Conservation (phyloP, 1,140 invertebrate species). For the Hormaphis cornu region DNA sequence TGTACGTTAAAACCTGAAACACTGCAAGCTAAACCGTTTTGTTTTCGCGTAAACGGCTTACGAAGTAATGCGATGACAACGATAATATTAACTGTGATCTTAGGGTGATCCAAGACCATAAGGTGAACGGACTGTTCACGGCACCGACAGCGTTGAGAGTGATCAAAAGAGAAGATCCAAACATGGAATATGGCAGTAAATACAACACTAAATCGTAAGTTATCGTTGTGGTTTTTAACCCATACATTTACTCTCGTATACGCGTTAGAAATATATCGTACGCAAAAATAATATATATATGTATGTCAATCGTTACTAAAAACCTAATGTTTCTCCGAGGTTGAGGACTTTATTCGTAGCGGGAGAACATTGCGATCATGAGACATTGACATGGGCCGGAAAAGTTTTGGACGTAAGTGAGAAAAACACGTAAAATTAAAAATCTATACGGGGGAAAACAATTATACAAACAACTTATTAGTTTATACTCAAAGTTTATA, state of each 20-base stretch:
- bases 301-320: constrained; percentile 1
- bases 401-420: constrained; percentile 53
- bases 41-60: too few relatives aligned
- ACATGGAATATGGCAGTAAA: constrained; percentile 53
- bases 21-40: too few relatives aligned
- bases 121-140: constrained; percentile 73
- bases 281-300: not conserved
- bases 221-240: not conserved
- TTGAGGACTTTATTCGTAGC: constrained; percentile 76
- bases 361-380: constrained; percentile 87
- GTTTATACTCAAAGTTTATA: too few relatives aligned
- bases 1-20: too few relatives aligned
- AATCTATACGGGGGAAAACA: too few relatives aligned
- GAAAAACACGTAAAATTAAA: too few relatives aligned
- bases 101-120: constrained; percentile 77
- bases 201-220: constrained; percentile 59
- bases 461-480: too few relatives aligned
- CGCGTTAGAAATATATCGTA: not conserved
- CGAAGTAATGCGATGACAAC: not conserved
- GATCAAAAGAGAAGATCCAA: constrained; percentile 65
- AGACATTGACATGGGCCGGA: constrained; percentile 79
- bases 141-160: constrained; percentile 83
- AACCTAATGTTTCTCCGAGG: constrained; percentile 41
- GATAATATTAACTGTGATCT: not conserved
- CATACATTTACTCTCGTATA: not conserved